These are phyloP conservation scores for Caenorhabditis wallacei DNA, from an alignment of 2,888 invertebrate species.

Conservation along the genomic window DNA sequence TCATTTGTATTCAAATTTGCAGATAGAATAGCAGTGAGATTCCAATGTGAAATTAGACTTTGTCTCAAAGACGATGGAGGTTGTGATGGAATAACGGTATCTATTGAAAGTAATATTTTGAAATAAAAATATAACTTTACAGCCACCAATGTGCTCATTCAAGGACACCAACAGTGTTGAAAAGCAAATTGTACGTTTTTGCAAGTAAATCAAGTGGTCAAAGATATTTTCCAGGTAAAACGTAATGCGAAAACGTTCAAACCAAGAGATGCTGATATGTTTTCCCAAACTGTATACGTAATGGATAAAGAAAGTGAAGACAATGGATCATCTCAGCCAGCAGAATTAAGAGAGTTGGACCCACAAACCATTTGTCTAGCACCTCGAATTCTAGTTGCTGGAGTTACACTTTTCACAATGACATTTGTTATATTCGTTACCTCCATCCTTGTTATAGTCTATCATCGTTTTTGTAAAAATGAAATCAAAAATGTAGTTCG, in stretches of 20 bases:
- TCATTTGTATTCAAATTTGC: constrained; percentile 83
- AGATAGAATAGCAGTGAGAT: constrained; percentile 82
- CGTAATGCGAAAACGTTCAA: constrained; percentile 54
- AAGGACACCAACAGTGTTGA: constrained; percentile 47
- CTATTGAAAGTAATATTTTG: background rate
- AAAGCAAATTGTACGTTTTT: constrained; percentile 53
- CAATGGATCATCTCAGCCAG: constrained; percentile 8
- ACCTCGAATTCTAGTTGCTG: constrained; percentile 35
- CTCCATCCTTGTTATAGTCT: constrained; percentile 38
- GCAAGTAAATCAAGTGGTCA: background rate
- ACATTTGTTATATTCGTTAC: constrained; percentile 49
- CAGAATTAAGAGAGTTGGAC: constrained; percentile 50
- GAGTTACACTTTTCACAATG: constrained; percentile 50
- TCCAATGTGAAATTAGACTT: constrained; percentile 82
- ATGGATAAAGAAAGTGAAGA: constrained; percentile 76
- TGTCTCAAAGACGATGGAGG: constrained; percentile 83
- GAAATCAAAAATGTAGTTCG: constrained; percentile 49
- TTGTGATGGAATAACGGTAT: constrained; percentile 81
- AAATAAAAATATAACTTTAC: constrained; percentile 17
- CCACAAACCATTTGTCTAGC: constrained; percentile 49
- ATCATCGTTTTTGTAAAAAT: constrained; percentile 51
- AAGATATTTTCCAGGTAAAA: constrained; percentile 61
- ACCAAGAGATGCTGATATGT: constrained; percentile 78
- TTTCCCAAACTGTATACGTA: constrained; percentile 82
- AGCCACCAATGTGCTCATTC: constrained; percentile 62